Evolutionary conservation across 1,140 invertebrate species (phyloP).

Genomic region (Augochlora pura): DNA sequence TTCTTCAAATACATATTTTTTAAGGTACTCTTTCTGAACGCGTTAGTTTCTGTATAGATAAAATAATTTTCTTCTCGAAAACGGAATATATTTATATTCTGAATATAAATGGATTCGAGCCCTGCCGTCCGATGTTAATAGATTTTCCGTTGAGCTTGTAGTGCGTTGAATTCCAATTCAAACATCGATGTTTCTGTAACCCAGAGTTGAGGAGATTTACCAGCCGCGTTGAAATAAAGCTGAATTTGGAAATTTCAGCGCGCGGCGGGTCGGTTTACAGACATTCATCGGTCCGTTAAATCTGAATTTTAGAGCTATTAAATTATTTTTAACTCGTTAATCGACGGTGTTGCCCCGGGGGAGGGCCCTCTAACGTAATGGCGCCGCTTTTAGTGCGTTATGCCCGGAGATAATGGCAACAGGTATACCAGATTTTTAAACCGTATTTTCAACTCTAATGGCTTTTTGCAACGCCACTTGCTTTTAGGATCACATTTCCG

Average conservation of each 20-base stretch:
- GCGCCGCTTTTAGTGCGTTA: conserved; percentile 1
- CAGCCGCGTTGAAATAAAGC: too few relatives aligned
- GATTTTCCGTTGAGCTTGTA: too few relatives aligned
- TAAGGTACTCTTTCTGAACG: too few relatives aligned
- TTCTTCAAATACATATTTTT: too few relatives aligned
- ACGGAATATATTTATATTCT: too few relatives aligned
- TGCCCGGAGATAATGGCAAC: conserved; percentile 10
- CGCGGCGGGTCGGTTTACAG: neutral
- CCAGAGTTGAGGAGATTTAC: too few relatives aligned
- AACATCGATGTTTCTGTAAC: too few relatives aligned
- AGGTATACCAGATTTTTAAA: conserved; percentile 7
- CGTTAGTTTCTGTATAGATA: too few relatives aligned
- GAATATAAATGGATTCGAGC: too few relatives aligned
- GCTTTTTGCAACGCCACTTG: neutral
- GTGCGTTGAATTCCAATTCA: too few relatives aligned
- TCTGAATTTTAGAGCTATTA: neutral
- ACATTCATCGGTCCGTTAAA: neutral
- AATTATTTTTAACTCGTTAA: conserved; percentile 14
- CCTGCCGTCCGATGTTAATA: too few relatives aligned
- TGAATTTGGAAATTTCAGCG: neutral
- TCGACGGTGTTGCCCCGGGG: neutral
- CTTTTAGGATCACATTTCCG: neutral
- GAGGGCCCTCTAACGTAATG: neutral
- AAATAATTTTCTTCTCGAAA: too few relatives aligned
- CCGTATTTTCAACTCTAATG: neutral